phyloP scores from a whole-genome alignment of 2,797 vertebrate species.

The Emys orbicularis region DNA sequence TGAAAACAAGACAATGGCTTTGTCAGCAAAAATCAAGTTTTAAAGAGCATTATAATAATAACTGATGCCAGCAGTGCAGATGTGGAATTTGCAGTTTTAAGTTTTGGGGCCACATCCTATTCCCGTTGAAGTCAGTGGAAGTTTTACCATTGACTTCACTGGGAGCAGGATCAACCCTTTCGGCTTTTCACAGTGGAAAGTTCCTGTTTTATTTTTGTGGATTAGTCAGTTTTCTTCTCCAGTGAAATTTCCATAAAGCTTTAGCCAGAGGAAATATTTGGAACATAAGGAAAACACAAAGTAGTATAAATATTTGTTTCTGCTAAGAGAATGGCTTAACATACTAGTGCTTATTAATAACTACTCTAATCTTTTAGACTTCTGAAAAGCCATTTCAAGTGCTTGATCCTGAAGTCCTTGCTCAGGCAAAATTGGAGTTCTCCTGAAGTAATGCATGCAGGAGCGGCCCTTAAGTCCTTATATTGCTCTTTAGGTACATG shows the following conservation, averaged over 20 bases:
- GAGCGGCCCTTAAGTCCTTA: background rate
- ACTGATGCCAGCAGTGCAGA: background rate
- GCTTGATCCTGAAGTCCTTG: background rate
- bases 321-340: background rate
- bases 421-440: background rate
- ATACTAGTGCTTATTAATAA: background rate
- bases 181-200: background rate
- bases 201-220: background rate
- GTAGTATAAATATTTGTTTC: background rate
- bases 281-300: background rate
- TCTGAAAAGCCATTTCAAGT: background rate
- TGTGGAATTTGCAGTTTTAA: background rate
- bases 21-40: slow-evolving; percentile 13
- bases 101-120: background rate
- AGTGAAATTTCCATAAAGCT: background rate
- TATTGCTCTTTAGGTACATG: background rate
- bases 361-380: background rate
- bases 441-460: background rate
- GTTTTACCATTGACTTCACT: background rate
- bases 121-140: background rate
- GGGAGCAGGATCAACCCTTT: background rate
- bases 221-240: background rate
- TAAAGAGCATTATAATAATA: background rate
- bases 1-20: slow-evolving; percentile 19
- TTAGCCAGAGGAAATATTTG: slow-evolving; percentile 12